Base-by-base conservation (phyloP, 2,113 vertebrate genomes). In the Salvelinus namaycush region DNA sequence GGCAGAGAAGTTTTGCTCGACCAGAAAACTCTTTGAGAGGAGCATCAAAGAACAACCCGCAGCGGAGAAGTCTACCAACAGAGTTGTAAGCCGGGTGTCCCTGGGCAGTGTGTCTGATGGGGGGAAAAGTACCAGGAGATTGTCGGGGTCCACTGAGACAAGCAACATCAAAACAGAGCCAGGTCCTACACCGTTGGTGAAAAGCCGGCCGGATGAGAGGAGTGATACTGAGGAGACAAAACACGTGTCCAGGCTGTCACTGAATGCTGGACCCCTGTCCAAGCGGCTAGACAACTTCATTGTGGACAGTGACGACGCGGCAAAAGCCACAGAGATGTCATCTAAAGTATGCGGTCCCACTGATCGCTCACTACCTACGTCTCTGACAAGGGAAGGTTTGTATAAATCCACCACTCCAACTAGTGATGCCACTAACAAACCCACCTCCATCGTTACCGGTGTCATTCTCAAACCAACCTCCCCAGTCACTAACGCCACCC, bases 1-100 rank as follows among this genome's bases (percentile, higher is more conserved):
- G 85, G 96, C 96, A 27, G 95, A 97, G 85, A 97, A 97, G 74
- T 97, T 97, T 92, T 96, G 96, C 0, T 95, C 95, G 78, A 96
- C 96, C 13, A 95, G 96, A 82, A 97, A 96, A 86, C 92, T 97
- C 3, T 97, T 97, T 51, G 96, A 97, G 90, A 94, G 94, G 76
- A 95, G 95, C 79, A 86, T 94, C 74, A 95, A 95, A 76, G 95
- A 96, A 0, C 93, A 84, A 81, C 90, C 93, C n/a, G 81, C 81
- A 0, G 80, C 85, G 18, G 96, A 97, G 51, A 95, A 91, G 1
- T 91, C 93, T 54, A 84, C 94, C 48, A 94, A 75, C 82, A 95
- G 95, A 92, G 84, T 75, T 16, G 86, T 87, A 14, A 90, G 34
- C 60, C 90, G 92, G 5, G 73, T 92, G 74, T 93, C 93, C 65